phyloP scores from a whole-genome alignment of 1,140 invertebrate genomes.

The Cherax destructor region DNA sequence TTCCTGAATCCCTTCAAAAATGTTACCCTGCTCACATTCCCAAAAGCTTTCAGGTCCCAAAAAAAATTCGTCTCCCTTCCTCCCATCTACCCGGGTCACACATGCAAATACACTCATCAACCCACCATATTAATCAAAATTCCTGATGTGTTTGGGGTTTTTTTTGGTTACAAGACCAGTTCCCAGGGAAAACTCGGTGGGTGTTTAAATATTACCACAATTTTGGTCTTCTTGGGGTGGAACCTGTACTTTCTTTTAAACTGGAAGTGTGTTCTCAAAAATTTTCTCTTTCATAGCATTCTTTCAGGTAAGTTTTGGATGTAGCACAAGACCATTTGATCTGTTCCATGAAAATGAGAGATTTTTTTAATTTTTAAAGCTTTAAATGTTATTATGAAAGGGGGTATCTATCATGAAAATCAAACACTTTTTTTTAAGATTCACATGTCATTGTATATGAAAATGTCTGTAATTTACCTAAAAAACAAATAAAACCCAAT shows the following conservation, averaged over 20 bases:
- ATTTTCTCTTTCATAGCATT: constrained; percentile 80
- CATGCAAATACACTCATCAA: too few species aligned
- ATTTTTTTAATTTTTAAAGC: neutral
- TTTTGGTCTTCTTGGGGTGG: constrained; percentile 53
- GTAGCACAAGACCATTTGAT: constrained; percentile 78
- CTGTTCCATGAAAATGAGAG: constrained; percentile 70
- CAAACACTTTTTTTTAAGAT: too few species aligned
- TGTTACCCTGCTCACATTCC: too few species aligned
- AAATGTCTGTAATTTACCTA: too few species aligned
- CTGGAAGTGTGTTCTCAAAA: constrained; percentile 79
- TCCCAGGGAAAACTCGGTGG: constrained; percentile 93
- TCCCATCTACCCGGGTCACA: too few species aligned
- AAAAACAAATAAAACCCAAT: too few species aligned
- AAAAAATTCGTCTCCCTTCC: too few species aligned
- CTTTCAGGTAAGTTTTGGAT: constrained; percentile 82
- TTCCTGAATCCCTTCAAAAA: too few species aligned
- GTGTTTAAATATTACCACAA: constrained; percentile 76
- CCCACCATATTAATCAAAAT: constrained; percentile 82
- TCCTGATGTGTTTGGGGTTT: constrained; percentile 91
- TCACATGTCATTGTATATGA: too few species aligned
- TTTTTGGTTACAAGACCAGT: constrained; percentile 95
- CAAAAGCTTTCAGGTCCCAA: too few species aligned
- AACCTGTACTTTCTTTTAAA: constrained; percentile 75
- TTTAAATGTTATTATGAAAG: neutral
- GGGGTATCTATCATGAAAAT: too few species aligned